These are phyloP conservation scores for Eupithecia exiguata DNA, from an alignment of 2,888 invertebrate species.

Conservation along the genomic window DNA sequence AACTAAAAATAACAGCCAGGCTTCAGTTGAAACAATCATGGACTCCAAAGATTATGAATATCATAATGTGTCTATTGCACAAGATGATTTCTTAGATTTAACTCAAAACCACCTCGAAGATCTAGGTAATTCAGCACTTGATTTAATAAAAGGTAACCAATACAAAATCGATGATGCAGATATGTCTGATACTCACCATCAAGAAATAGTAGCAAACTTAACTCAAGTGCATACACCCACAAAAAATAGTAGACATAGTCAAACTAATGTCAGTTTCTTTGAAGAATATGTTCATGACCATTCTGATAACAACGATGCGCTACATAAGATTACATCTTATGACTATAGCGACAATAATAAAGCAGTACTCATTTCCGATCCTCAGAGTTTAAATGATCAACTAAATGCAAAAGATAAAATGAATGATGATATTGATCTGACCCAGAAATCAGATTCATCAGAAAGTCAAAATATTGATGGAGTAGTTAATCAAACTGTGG, in stretches of 20 bases:
- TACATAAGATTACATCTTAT: background rate
- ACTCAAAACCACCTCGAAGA: conserved; percentile 19
- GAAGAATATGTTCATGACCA: conserved; percentile 60
- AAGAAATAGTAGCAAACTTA: background rate
- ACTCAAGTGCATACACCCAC: conserved; percentile 8
- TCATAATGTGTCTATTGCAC: conserved; percentile 11
- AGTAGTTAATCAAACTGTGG: conserved; percentile 8
- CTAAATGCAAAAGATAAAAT: conserved; percentile 12
- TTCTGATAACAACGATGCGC: conserved; percentile 48
- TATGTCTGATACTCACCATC: background rate
- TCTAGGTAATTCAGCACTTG: background rate
- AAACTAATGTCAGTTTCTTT: conserved; percentile 51
- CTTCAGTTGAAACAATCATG: conserved; percentile 58
- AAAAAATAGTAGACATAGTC: conserved; percentile 15
- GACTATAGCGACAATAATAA: background rate
- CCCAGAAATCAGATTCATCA: conserved; percentile 57
- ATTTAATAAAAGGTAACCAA: background rate
- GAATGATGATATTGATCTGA: conserved; percentile 61
- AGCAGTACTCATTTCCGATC: conserved; percentile 21
- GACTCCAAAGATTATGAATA: conserved; percentile 48
- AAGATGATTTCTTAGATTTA: conserved; percentile 6
- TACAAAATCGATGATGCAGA: too few species aligned
- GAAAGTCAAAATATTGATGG: conserved; percentile 32
- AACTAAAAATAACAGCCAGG: conserved; percentile 42
- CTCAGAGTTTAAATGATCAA: conserved; percentile 31